Evolutionary conservation across 1,140 invertebrate genomes (phyloP), one percentile per base, ranked within the genome.

Genomic region (Temnothorax nylanderi): DNA sequence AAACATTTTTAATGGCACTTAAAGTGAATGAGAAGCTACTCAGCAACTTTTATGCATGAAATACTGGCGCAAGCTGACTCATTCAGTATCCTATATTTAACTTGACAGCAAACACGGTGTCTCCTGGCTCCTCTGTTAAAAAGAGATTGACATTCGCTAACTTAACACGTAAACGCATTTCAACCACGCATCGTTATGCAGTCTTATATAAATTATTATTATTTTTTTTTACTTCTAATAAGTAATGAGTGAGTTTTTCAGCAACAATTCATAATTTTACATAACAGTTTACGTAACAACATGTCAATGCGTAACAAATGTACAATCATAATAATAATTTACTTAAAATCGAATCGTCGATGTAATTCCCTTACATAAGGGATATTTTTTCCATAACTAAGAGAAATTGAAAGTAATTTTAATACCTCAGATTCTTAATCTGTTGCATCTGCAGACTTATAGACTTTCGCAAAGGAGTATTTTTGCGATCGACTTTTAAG

Each of bases 401-500:
- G 1, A 41, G 7, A 75, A 56, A 58, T 13, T 0, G 34, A 37
- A 26, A 41, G 16, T 41, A 16, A 26, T 41, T 76, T 44, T 44
- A 76, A 7, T 60, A 60, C 34, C 26, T 77, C 54, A 18, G 13
- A 21, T 10, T 32, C 41, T 49, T 3, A 6, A 21, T 44, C 18
- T 47, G 8, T 44, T n/a, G 8, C 11, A 13, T 47, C 5, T 69
- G 7, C n/a, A 37, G n/a, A 41, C 21, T 54, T 41, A 26, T 26
- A 34, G 21, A 34, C 3, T 54, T 71, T 44, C 16, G 21, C 44
- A n/a, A 26, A 49, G 62, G 1, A 41, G 47, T 58, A 82, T 82
- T 82, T 82, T 82, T 37, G 65, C 65, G 51, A 82, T 58, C 65
- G 65, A 82, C 58, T 76, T 85, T 87, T 90, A 90, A 90, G 80